Evolutionary conservation across 92 coral and sea anemone species (phyloP).

Genomic region (Epizoanthus rinbou): DNA sequence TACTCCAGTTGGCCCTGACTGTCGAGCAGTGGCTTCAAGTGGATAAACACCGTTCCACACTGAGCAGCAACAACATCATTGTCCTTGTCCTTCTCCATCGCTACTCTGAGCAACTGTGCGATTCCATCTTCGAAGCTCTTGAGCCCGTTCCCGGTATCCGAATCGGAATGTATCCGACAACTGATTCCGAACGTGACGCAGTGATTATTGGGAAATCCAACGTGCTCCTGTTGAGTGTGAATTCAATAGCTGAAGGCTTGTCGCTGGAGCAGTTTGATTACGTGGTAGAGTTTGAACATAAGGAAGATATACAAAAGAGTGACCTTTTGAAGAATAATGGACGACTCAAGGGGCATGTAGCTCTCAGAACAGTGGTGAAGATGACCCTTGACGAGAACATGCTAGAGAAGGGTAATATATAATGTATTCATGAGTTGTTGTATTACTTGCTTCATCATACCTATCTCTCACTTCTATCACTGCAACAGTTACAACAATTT

Average conservation of each 20-base stretch:
- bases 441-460: too few relatives aligned
- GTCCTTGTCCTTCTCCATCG: conserved; percentile 50
- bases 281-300: conserved; percentile 77
- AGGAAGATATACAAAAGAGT: conserved; percentile 27
- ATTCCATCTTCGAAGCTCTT: conserved; percentile 49
- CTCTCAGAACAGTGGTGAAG: conserved; percentile 41
- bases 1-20: conserved; percentile 51
- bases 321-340: conserved; percentile 14
- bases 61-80: conserved; percentile 16
- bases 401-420: conserved; percentile 24
- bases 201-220: conserved; percentile 20
- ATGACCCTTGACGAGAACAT: neutral
- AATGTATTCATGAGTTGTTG: too few relatives aligned
- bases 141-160: conserved; percentile 46
- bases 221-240: conserved; percentile 45
- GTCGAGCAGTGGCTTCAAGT: conserved; percentile 40
- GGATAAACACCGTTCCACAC: conserved; percentile 30
- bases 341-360: conserved; percentile 48
- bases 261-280: conserved; percentile 73
- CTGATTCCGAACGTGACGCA: conserved; percentile 9
- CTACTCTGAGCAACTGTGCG: conserved; percentile 40
- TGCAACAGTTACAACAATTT: too few relatives aligned
- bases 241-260: conserved; percentile 61
- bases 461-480: too few relatives aligned
- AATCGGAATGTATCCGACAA: conserved; percentile 33